phyloP scores from a whole-genome alignment of 1,140 invertebrate species.

The Muscidifurax raptorellus region DNA sequence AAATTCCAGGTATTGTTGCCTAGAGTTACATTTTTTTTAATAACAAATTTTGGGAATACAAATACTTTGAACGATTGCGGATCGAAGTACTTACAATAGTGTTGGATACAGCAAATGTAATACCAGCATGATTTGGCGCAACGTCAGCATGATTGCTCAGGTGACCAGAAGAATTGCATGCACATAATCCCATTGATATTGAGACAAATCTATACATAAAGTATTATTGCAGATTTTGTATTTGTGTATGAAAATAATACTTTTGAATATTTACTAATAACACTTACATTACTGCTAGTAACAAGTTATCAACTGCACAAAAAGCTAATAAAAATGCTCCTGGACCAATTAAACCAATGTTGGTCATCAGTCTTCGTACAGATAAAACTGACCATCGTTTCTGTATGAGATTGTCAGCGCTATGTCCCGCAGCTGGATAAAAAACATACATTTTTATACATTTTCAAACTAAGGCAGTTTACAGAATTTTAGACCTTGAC shows the following conservation, averaged over 20 bases:
- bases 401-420: conserved; percentile 83
- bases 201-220: conserved; percentile 79
- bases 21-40: conserved; percentile 62
- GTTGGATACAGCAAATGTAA: conserved; percentile 89
- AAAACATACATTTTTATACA: conserved; percentile 43
- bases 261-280: conserved; percentile 8
- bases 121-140: conserved; percentile 87
- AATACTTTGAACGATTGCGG: neutral
- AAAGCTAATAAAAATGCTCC: conserved; percentile 85
- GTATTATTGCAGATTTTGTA: neutral
- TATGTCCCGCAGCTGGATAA: conserved; percentile 81
- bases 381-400: conserved; percentile 84
- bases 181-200: conserved; percentile 86
- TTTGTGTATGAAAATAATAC: neutral
- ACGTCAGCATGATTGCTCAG: conserved; percentile 88
- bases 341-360: conserved; percentile 85
- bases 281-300: conserved; percentile 83
- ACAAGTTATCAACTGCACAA: conserved; percentile 83
- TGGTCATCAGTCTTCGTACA: conserved; percentile 85
- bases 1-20: conserved; percentile 87
- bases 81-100: conserved; percentile 78
- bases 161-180: conserved; percentile 87
- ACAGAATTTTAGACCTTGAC: neutral
- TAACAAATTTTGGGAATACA: neutral
- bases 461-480: neutral